phyloP scores from a whole-genome alignment of 2,113 vertebrate genomes.

The Anhinga rufa region DNA sequence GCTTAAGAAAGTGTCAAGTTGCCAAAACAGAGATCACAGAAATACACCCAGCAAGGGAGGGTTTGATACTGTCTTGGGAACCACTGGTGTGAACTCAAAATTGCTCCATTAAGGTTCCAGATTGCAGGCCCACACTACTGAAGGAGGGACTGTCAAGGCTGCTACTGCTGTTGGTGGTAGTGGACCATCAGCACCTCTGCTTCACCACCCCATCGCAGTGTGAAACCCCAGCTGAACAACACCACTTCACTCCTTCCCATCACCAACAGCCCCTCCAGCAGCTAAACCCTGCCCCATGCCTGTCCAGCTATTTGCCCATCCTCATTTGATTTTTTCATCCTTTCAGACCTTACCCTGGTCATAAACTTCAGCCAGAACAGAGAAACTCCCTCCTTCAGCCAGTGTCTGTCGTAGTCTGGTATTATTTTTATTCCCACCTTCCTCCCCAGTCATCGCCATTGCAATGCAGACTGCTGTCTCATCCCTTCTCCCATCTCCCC shows the following conservation, averaged over 20 bases:
- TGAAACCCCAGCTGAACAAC: neutral
- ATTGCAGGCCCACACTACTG: neutral
- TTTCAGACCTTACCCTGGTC: neutral
- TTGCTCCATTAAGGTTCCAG: neutral
- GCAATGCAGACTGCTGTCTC: neutral
- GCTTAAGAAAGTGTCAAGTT: neutral
- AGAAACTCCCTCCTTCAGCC: neutral
- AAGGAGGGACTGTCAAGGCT: neutral
- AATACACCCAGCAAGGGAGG: neutral
- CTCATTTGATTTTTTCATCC: neutral
- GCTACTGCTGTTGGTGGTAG: neutral
- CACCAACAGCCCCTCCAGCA: neutral
- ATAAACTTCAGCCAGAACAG: neutral
- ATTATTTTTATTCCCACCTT: neutral
- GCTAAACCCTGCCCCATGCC: neutral
- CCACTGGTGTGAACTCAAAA: neutral
- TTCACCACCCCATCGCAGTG: rapidly evolving
- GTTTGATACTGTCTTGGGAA: neutral
- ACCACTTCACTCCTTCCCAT: neutral
- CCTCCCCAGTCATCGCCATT: neutral
- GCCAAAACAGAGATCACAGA: neutral
- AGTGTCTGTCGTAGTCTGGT: neutral
- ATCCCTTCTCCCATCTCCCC: neutral
- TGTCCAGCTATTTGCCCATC: neutral
- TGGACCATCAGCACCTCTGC: neutral